Percentiles rank a stretch among this genome's conserved stretches.
Conservation (phyloP, 2,113 vertebrate genomes). For the Halcyon malimbica region DNA sequence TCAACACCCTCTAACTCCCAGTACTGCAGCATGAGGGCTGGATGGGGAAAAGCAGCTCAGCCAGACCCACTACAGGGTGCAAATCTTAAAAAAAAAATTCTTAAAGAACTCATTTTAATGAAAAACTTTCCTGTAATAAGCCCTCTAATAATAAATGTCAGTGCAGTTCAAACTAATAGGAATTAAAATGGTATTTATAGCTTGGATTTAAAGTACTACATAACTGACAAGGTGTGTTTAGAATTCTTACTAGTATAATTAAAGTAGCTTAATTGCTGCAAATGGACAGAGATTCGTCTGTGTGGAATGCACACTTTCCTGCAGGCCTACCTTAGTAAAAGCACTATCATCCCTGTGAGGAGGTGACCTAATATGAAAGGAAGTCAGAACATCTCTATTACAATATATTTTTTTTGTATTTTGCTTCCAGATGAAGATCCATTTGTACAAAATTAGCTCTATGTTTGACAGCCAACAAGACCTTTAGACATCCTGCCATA, state of each 20-base stretch:
- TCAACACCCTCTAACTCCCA: too few relatives aligned
- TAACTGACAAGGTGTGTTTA: background rate
- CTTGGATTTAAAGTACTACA: background rate
- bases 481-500: background rate
- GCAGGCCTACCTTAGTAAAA: background rate
- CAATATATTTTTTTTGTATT: background rate
- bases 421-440: background rate
- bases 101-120: background rate
- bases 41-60: too few relatives aligned
- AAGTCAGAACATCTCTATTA: background rate
- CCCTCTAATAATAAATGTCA: background rate
- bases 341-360: too few relatives aligned
- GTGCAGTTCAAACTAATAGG: background rate
- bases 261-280: background rate
- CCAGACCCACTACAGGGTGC: too few relatives aligned
- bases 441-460: background rate
- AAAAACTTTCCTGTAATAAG: background rate
- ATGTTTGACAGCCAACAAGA: background rate
- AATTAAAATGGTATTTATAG: background rate
- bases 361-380: background rate
- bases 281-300: background rate
- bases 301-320: background rate
- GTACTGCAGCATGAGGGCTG: too few relatives aligned
- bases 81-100: background rate
- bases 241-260: background rate